Conservation (phyloP, 2,797 vertebrate species). For the Anniella stebbinsi region DNA sequence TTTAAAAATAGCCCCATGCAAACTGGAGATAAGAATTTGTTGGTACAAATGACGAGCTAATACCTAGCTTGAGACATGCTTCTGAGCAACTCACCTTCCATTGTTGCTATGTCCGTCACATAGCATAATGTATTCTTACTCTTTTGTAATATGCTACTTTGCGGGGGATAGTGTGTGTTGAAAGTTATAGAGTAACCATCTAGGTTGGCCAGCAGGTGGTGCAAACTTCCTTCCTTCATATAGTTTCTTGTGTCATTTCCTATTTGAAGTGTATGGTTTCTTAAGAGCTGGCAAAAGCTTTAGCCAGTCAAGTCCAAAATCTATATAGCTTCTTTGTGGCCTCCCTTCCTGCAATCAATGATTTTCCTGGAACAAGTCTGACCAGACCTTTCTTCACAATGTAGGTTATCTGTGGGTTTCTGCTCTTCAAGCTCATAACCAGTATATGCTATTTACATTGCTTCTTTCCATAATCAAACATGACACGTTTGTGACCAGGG, state of each 20-base stretch:
- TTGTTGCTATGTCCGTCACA: background rate
- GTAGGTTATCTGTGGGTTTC: background rate
- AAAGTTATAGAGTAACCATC: background rate
- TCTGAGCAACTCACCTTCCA: background rate
- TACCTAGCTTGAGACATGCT: background rate
- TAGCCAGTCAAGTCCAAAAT: slow-evolving; percentile 8
- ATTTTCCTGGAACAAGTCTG: background rate
- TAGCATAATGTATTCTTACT: background rate
- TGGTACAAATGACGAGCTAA: background rate
- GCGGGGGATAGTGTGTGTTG: background rate
- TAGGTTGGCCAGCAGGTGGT: slow-evolving; percentile 68
- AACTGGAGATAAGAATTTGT: slow-evolving; percentile 9
- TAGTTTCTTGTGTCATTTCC: background rate
- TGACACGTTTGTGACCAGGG: background rate
- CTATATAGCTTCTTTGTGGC: background rate
- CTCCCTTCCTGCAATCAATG: slow-evolving; percentile 21
- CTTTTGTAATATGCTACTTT: background rate
- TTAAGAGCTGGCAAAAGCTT: slow-evolving; percentile 52
- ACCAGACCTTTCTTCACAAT: background rate
- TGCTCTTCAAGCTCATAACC: background rate
- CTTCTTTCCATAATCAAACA: background rate
- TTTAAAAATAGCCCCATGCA: background rate
- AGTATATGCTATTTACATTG: background rate
- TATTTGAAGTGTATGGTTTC: slow-evolving; percentile 20
- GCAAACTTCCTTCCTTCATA: slow-evolving; percentile 1